Base-by-base conservation (phyloP, 1,140 invertebrate species). In the Cheumatopsyche charites region DNA sequence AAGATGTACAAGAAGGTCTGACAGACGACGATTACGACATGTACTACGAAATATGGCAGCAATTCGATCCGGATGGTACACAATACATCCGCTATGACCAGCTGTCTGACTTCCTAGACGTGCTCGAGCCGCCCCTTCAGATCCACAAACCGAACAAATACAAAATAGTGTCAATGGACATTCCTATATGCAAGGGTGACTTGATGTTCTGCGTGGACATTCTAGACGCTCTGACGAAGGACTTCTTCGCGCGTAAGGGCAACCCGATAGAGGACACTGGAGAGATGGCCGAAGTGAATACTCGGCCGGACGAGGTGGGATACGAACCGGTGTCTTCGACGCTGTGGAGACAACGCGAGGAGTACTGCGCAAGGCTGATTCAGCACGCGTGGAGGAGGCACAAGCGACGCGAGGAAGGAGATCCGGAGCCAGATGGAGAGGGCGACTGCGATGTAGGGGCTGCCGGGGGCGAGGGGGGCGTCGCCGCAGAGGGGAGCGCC, bases 31-130 rank as follows among this genome's bases (percentile, higher is more conserved):
- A 99, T 82, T 98, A 98, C 85, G 97, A 99, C 81, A 98, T 98
- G 95, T 99, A 98, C 84, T 99, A 99, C 81, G 97, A 98, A 85
- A 97, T 98, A 76, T 99, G 97, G 97, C 96, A 98, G 81, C 92
- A 96, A 78, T 99, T 96, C 83, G 97, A 99, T 85, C 96, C 97
- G 0, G 94, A 98, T 79, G 97, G 97, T 61, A 97, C 96, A 3
- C 95, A 98, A 82, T 99, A 97, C 84, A 98, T 99, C 77, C 88
- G 91, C 58, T 96, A 98, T 84, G 91, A 95, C 77, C 91, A 95
- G 81, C 84, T 99, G 58, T 95, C 94, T 0, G 95, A 98, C 76
- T 98, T 99, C 85, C 84, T 98, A 52, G 95, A 98, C 82, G 94
- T 95, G 68, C 87, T 97, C 61, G 95, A 97, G 82, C 92, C 94